Conservation (phyloP, 1,140 invertebrate genomes). For the Leptoteleia sp. region DNA sequence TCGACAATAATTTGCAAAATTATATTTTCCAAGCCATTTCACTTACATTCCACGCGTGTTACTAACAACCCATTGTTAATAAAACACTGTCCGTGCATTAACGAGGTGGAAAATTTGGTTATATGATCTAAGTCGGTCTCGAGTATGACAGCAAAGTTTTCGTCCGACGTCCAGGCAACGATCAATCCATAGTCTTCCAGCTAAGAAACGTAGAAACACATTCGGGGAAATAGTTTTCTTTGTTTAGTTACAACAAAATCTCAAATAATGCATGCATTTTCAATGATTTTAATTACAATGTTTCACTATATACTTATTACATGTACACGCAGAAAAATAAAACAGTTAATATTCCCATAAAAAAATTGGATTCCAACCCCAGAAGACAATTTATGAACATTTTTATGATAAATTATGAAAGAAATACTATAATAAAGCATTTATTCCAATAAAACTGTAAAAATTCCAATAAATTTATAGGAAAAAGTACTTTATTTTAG, state of each 20-base stretch:
- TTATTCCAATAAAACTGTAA: too few relatives aligned
- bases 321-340: too few relatives aligned
- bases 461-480: too few relatives aligned
- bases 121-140: conserved; percentile 85
- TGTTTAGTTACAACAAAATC: conserved; percentile 7
- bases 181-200: conserved; percentile 85
- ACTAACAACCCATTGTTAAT: conserved; percentile 85
- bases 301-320: too few relatives aligned
- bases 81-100: conserved; percentile 82
- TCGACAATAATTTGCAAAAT: not conserved
- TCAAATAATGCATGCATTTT: not conserved
- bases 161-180: conserved; percentile 84
- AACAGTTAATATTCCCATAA: too few relatives aligned
- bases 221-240: not conserved
- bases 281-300: not conserved
- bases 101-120: conserved; percentile 82
- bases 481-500: too few relatives aligned
- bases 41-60: conserved; percentile 85
- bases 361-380: too few relatives aligned
- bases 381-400: too few relatives aligned
- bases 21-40: not conserved
- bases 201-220: conserved; percentile 72
- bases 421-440: too few relatives aligned
- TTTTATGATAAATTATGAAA: too few relatives aligned
- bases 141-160: conserved; percentile 84